A percentile compares a stretch with the other conserved stretches of the same genome.
phyloP scores from a whole-genome alignment of 2,888 invertebrate species.

The Caenorhabditis imperialis region DNA sequence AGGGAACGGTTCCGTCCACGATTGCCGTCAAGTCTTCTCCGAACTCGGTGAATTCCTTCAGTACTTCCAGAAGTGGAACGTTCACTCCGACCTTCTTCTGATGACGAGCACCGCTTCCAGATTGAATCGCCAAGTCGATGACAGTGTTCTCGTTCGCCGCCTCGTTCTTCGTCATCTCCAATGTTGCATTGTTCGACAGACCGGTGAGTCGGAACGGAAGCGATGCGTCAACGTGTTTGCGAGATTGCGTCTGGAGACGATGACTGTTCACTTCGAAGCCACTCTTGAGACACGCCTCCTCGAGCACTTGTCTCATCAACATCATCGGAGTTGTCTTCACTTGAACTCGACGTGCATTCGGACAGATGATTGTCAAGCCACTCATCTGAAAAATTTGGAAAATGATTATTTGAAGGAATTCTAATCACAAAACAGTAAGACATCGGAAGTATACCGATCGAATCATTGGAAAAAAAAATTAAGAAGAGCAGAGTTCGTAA shows the following conservation, averaged over 20 bases:
- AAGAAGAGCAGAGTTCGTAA: too few species aligned
- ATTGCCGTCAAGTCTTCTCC: slow-evolving; percentile 47
- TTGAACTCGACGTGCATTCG: slow-evolving; percentile 64
- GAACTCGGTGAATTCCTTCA: slow-evolving; percentile 51
- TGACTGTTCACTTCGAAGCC: slow-evolving; percentile 86
- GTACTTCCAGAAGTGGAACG: slow-evolving; percentile 46
- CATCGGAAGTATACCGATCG: too few species aligned
- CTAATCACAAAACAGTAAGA: neutral
- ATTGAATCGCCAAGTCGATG: slow-evolving; percentile 68
- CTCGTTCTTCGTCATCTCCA: slow-evolving; percentile 85
- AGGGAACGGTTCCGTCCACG: slow-evolving; percentile 51
- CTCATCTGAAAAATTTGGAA: slow-evolving; percentile 49
- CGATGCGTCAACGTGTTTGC: slow-evolving; percentile 86
- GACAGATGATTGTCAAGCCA: slow-evolving; percentile 63
- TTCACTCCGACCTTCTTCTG: slow-evolving; percentile 39
- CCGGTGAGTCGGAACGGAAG: slow-evolving; percentile 88
- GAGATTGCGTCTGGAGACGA: slow-evolving; percentile 86
- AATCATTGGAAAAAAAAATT: too few species aligned
- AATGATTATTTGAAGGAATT: neutral
- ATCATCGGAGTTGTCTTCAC: slow-evolving; percentile 65
- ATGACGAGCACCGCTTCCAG: slow-evolving; percentile 47
- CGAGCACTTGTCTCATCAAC: slow-evolving; percentile 80
- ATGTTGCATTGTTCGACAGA: slow-evolving; percentile 89
- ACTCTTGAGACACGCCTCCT: slow-evolving; percentile 88
- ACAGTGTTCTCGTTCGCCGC: slow-evolving; percentile 13